Conservation (phyloP, 2,113 vertebrate genomes). For the Poicephalus gulielmi region DNA sequence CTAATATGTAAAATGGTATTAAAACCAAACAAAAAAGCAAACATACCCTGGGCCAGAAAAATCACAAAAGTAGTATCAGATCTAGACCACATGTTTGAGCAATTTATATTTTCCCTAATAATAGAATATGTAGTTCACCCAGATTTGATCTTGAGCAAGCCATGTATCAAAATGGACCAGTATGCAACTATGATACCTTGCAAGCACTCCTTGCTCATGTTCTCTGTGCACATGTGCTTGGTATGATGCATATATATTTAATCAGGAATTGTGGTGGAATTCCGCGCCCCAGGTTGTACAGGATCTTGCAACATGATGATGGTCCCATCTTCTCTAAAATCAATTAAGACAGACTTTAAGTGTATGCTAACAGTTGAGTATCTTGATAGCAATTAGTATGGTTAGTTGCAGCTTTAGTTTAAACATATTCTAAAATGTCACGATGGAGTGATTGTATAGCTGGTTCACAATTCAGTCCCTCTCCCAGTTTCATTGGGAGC, state of each 20-base stretch:
- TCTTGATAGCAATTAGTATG: background rate
- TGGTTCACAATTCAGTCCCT: background rate
- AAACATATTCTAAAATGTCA: background rate
- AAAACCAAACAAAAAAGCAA: background rate
- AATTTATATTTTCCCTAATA: too few species aligned
- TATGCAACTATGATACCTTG: background rate
- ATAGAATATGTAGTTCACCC: background rate
- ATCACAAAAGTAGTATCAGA: background rate
- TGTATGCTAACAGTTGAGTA: background rate
- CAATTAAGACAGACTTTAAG: background rate
- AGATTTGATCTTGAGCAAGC: background rate
- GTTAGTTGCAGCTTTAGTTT: background rate
- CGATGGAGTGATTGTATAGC: fast-evolving
- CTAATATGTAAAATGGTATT: background rate
- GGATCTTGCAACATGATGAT: too few species aligned
- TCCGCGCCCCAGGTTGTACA: fast-evolving
- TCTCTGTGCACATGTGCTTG: background rate
- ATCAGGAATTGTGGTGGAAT: background rate
- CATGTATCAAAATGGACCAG: background rate
- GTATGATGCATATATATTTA: fast-evolving
- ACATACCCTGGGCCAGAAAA: background rate
- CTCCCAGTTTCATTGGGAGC: background rate
- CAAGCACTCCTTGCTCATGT: background rate
- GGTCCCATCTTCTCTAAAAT: background rate
- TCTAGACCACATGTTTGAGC: background rate